Conservation (phyloP, 2,888 invertebrate genomes). For the Drosophila siamana region DNA sequence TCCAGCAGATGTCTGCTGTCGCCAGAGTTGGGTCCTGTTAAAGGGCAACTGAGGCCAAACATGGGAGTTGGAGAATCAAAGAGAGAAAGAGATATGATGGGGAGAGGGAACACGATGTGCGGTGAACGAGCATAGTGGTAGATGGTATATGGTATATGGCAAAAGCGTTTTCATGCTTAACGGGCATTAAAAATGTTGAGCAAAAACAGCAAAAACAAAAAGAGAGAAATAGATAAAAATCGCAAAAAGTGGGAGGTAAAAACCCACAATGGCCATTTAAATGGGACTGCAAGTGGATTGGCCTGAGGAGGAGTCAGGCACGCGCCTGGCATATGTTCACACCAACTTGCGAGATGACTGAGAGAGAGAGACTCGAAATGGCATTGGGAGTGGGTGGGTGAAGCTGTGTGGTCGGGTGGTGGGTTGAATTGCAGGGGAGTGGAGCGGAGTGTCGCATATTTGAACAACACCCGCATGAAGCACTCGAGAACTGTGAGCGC, state of each 20-base stretch:
- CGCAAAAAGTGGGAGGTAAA: conserved; percentile 44
- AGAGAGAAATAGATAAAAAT: conserved; percentile 65
- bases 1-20: conserved; percentile 78
- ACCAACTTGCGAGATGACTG: conserved; percentile 72
- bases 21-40: conserved; percentile 55
- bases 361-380: conserved; percentile 5
- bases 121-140: neutral
- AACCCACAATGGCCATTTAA: conserved; percentile 54
- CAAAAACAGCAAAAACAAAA: conserved; percentile 47
- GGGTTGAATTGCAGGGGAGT: conserved; percentile 4
- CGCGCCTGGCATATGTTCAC: conserved; percentile 85
- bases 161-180: conserved; percentile 81
- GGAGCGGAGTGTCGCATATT: conserved; percentile 54
- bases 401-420: conserved; percentile 51
- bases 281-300: conserved; percentile 44
- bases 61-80: neutral
- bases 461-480: conserved; percentile 77
- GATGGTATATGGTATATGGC: conserved; percentile 26
- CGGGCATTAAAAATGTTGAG: conserved; percentile 79
- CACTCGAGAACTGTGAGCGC: conserved; percentile 68
- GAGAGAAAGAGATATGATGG: conserved; percentile 17
- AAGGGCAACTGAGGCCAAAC: conserved; percentile 66
- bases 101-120: conserved; percentile 10
- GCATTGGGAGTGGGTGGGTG: conserved; percentile 17
- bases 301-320: conserved; percentile 18